Percentiles rank a stretch among this genome's conserved stretches.
Evolutionary conservation across 37 sponge, comb jelly and placozoan genomes (phyloP).

Genomic region (Bolinopsis microptera): DNA sequence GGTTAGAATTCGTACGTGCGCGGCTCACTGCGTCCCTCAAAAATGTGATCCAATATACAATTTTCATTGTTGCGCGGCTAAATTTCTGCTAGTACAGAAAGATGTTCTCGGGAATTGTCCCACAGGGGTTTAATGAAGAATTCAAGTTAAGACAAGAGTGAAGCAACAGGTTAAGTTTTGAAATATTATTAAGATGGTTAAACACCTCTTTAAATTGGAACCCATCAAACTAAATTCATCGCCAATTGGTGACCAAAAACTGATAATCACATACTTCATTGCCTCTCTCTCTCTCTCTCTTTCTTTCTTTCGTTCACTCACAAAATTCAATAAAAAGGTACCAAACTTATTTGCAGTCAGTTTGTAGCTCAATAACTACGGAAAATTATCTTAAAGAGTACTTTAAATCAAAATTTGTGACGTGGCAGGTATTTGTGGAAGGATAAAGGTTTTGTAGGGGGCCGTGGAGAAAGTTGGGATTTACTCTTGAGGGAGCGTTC

Average conservation of each 20-base stretch:
- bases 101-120: not conserved
- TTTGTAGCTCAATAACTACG: not conserved
- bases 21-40: not conserved
- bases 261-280: not conserved
- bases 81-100: conserved; percentile 21
- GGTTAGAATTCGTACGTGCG: not conserved
- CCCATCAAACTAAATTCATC: not conserved
- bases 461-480: too few species aligned
- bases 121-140: not conserved
- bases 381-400: not conserved
- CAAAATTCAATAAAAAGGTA: not conserved
- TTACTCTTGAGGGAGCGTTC: too few species aligned
- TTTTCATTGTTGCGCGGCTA: not conserved
- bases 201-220: not conserved
- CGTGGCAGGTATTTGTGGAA: too few species aligned
- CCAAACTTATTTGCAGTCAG: not conserved
- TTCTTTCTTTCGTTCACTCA: not conserved
- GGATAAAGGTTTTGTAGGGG: too few species aligned
- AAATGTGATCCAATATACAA: not conserved
- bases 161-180: not conserved
- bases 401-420: not conserved
- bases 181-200: not conserved
- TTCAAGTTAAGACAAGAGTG: not conserved
- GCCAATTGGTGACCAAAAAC: not conserved
- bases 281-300: not conserved